phyloP scores from a whole-genome alignment of 2,113 vertebrate genomes.

The Puma concolor region DNA sequence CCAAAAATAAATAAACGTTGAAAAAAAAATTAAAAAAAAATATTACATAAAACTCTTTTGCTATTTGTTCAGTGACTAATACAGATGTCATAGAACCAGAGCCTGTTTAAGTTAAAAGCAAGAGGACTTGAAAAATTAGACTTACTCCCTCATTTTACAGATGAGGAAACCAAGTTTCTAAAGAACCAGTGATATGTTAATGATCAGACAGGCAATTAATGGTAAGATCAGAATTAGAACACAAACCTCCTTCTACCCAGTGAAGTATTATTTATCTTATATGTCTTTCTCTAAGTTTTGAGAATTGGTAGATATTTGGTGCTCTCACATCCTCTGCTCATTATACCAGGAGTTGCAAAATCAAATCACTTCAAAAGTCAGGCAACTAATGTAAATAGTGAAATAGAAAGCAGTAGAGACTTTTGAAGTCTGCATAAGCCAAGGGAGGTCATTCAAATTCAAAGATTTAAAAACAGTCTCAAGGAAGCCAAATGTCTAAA shows the following conservation, averaged over 20 bases:
- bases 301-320: not conserved
- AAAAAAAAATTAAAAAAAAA: too few relatives aligned
- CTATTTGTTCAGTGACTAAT: constrained; percentile 10
- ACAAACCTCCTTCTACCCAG: not conserved
- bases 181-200: not conserved
- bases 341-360: not conserved
- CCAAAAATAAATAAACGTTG: too few relatives aligned
- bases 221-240: not conserved
- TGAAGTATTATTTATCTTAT: not conserved
- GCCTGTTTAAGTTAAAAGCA: not conserved
- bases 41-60: not conserved
- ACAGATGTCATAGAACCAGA: not conserved
- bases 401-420: not conserved
- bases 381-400: not conserved
- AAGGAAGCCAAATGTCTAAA: not conserved
- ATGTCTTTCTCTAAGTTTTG: not conserved
- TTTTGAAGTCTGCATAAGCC: not conserved
- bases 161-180: not conserved
- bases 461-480: not conserved
- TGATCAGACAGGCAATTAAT: not conserved
- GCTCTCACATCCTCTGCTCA: not conserved
- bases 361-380: not conserved
- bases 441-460: not conserved
- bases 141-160: not conserved
- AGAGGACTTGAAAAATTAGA: not conserved